Evolutionary conservation across 2,888 invertebrate species (phyloP).

Genomic region (Sphaerophoria rueppellii): DNA sequence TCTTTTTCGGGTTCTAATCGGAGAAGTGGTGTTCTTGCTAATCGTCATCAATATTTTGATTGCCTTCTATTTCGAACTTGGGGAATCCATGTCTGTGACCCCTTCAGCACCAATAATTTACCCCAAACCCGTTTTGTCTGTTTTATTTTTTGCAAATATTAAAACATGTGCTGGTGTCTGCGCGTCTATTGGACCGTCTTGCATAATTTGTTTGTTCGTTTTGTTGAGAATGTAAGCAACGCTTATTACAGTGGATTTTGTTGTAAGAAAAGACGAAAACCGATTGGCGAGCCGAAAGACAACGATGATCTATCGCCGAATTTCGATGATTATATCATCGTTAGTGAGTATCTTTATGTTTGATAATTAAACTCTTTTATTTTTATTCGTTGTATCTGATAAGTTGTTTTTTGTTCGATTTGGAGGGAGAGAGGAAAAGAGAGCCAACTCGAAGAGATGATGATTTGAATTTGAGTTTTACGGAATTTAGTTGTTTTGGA

Average conservation of each 20-base stretch:
- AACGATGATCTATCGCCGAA: conserved; percentile 71
- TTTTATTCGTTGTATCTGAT: conserved; percentile 7
- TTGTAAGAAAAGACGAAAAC: conserved; percentile 51
- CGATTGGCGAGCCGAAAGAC: conserved; percentile 45
- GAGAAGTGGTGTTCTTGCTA: conserved; percentile 53
- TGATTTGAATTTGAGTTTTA: background rate
- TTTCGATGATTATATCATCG: conserved; percentile 80
- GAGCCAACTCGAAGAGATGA: background rate
- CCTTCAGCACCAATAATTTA: background rate
- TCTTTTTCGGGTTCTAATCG: conserved; percentile 53
- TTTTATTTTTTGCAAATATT: background rate
- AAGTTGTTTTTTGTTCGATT: background rate
- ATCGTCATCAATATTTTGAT: conserved; percentile 45
- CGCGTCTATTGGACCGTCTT: conserved; percentile 81
- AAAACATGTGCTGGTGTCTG: conserved; percentile 79
- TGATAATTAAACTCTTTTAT: background rate
- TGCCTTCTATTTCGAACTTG: conserved; percentile 41
- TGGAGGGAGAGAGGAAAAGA: background rate
- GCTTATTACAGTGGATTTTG: conserved; percentile 74
- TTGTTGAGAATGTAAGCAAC: conserved; percentile 76
- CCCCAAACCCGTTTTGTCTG: background rate
- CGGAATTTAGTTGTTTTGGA: conserved; percentile 5
- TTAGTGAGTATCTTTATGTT: conserved; percentile 77
- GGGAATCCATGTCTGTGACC: conserved; percentile 21
- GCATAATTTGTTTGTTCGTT: conserved; percentile 79